Evolutionary conservation across 2,888 invertebrate species (phyloP), one percentile per base, ranked within the genome.

Genomic region (Phorcus lineatus): DNA sequence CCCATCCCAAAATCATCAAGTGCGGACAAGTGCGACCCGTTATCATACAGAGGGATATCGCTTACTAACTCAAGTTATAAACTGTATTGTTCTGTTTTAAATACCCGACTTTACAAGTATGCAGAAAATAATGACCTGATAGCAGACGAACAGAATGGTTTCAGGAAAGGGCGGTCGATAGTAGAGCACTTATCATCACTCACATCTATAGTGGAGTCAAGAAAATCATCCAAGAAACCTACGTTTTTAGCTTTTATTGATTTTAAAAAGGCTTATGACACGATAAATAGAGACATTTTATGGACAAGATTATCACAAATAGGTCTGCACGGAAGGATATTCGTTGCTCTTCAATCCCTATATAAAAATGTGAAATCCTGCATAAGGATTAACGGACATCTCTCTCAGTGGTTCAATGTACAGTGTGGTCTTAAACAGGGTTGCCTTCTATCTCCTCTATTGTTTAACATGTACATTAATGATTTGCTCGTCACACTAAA

Each of bases 31-130:
- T 47, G 77, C 13, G 78, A 81, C 53, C 81, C 76, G 6, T 19
- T 80, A 13, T 78, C 76, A 28, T 81, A 82, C 66, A 82, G 77
- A 70, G 81, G 79, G 11, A 82, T 81, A 22, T 40, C 81, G 16
- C 74, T 84, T 55, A 80, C 81, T 16, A 67, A 80, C 19, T n/a
- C 78, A 22, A 54, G 79, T 52, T 84, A 84, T 70, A 84, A 77
- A n/a, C 24, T 82, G 7, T 82, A 80, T 54, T 81, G 82, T 78
- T 40, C 70, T 54, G 74, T 84, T 13, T 74, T 84, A 74, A 84
- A 82, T 75, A 47, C 74, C 6, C 19, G 82, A 28, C 31, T 84
- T 19, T 24, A n/a, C 28, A 76, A 55, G 31, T 80, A 74, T 78
- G 52, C 53, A 7, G 80, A 81, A 17, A 36, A 28, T n/a, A 74